These are phyloP conservation scores for Natrix natrix DNA, from an alignment of 2,797 vertebrate genomes.

Conservation along the genomic window DNA sequence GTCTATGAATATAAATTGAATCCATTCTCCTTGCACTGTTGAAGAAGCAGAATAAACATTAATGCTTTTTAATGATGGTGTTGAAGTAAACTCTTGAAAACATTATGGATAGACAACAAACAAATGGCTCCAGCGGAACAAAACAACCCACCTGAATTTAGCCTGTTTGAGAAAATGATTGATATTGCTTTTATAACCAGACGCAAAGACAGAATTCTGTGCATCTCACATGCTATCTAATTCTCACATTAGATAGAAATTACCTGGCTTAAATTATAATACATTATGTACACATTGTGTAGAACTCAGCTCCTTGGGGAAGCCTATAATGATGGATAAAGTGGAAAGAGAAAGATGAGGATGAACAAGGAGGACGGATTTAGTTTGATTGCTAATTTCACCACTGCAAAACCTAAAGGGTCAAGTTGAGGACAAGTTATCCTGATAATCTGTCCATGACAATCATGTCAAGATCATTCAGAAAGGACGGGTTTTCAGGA, in stretches of 20 bases:
- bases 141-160: not conserved
- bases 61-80: not conserved
- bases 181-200: not conserved
- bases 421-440: not conserved
- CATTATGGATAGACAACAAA: not conserved
- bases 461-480: not conserved
- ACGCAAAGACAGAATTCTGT: not conserved
- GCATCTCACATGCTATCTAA: not conserved
- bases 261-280: not conserved
- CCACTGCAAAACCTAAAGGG: not conserved
- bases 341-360: not conserved
- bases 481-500: not conserved
- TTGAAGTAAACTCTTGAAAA: not conserved
- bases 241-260: not conserved
- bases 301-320: not conserved
- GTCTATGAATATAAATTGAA: not conserved
- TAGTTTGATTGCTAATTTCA: not conserved
- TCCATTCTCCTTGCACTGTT: not conserved
- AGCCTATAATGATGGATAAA: not conserved
- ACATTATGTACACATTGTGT: not conserved
- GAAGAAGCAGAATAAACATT: not conserved
- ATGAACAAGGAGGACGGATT: not conserved
- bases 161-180: not conserved
- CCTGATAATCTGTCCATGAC: not conserved
- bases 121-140: not conserved